These are phyloP conservation scores for Drosophila greeni DNA, from an alignment of 2,888 invertebrate genomes.

Conservation along the genomic window DNA sequence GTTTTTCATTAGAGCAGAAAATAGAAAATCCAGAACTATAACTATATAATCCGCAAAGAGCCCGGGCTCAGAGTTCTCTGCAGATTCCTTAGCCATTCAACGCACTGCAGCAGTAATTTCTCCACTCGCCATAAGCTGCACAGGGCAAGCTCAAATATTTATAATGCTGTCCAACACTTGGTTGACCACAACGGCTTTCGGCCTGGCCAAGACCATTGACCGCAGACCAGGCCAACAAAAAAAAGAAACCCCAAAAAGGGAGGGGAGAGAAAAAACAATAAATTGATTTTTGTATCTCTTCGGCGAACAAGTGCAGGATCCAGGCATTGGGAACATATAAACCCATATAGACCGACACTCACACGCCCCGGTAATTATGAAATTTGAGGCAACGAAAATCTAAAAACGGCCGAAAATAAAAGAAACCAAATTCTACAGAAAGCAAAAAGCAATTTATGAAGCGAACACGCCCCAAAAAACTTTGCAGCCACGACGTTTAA, in stretches of 20 bases:
- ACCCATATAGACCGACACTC: conserved; percentile 20
- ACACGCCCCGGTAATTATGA: conserved; percentile 69
- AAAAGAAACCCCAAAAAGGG: conserved; percentile 11
- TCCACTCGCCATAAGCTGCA: conserved; percentile 54
- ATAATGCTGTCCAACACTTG: conserved; percentile 70
- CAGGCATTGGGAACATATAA: conserved; percentile 6
- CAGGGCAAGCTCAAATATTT: conserved; percentile 66
- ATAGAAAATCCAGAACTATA: conserved; percentile 17
- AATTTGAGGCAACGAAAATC: conserved; percentile 54
- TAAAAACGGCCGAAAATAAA: conserved; percentile 30
- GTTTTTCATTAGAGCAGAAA: conserved; percentile 15
- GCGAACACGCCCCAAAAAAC: conserved; percentile 57
- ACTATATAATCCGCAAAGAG: conserved; percentile 7
- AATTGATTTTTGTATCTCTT: conserved; percentile 61
- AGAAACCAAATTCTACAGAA: conserved; percentile 53
- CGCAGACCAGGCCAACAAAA: conserved; percentile 7
- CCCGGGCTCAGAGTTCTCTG: conserved; percentile 20
- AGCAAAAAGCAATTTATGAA: conserved; percentile 66
- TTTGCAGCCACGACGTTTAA: conserved; percentile 37
- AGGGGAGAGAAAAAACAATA: conserved; percentile 54
- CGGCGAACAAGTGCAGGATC: conserved; percentile 50
- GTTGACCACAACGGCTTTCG: conserved; percentile 58
- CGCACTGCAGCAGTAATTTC: conserved; percentile 50
- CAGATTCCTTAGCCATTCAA: conserved; percentile 60
- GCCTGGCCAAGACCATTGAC: conserved; percentile 21